Conservation (phyloP, 2,888 invertebrate species). For the Ryuthela nishihirai region DNA sequence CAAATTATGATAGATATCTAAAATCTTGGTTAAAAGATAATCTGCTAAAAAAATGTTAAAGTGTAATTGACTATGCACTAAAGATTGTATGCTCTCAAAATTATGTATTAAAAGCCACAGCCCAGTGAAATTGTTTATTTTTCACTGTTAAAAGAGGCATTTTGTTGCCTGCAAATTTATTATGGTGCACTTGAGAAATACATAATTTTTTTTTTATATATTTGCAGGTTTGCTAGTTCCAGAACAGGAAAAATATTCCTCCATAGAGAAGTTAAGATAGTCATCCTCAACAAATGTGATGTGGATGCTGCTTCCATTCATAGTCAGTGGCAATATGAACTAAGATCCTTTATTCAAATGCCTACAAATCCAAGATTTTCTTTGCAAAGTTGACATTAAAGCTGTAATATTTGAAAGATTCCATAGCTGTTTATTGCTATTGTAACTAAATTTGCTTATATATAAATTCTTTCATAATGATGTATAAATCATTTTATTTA, state of each 20-base stretch:
- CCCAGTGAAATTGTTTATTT: slow-evolving; percentile 1
- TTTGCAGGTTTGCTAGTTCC: slow-evolving; percentile 79
- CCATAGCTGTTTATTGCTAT: too few species aligned
- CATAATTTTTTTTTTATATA: neutral
- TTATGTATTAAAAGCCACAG: neutral
- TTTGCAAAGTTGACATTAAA: too few species aligned
- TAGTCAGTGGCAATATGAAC: slow-evolving; percentile 68
- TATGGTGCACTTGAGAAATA: too few species aligned
- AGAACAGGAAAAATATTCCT: slow-evolving; percentile 88
- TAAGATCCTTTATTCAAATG: slow-evolving; percentile 78
- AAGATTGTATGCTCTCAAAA: neutral
- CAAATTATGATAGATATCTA: too few species aligned
- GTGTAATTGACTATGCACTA: too few species aligned
- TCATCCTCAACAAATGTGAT: slow-evolving; percentile 92
- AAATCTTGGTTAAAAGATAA: too few species aligned
- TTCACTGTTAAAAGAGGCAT: neutral
- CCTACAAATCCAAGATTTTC: slow-evolving; percentile 75
- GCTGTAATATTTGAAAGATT: too few species aligned
- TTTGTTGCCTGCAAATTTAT: too few species aligned
- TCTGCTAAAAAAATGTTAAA: too few species aligned
- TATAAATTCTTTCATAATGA: too few species aligned
- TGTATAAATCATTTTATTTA: too few species aligned
- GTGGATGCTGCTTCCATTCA: slow-evolving; percentile 81
- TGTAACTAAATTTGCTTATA: too few species aligned
- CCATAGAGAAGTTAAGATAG: slow-evolving; percentile 91